These are phyloP conservation scores for Isoperla grammatica DNA, from an alignment of 2,888 invertebrate genomes.

Conservation along the genomic window DNA sequence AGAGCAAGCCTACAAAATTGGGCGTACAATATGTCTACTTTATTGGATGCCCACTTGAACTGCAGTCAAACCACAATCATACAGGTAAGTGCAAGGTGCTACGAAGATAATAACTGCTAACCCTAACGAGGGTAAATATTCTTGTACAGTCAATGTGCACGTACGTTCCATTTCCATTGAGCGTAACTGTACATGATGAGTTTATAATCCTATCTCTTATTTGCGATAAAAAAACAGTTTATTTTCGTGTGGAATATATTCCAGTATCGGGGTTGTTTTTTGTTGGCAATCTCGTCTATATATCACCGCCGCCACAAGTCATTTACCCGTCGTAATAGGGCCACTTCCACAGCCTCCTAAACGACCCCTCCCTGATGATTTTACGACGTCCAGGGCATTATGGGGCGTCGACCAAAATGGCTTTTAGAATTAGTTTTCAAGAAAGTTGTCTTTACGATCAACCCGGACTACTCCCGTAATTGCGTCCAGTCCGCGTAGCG, in stretches of 20 bases:
- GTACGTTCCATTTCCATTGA: no score
- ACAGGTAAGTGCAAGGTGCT: no score
- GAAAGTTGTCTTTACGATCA: conserved; percentile 14
- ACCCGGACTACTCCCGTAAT: conserved; percentile 13
- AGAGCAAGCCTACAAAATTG: no score
- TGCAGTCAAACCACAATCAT: no score
- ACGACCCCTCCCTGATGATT: background rate
- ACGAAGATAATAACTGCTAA: no score
- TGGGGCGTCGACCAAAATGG: conserved; percentile 16
- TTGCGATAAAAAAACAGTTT: conserved; percentile 5
- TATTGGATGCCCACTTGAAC: no score
- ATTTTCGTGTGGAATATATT: conserved; percentile 3
- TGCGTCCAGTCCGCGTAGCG: conserved; percentile 2
- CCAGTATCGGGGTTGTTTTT: conserved; percentile 8
- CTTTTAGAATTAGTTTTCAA: conserved; percentile 17
- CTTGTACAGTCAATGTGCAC: no score
- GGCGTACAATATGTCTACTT: no score
- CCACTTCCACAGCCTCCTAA: background rate
- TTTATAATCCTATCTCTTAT: conserved; percentile 8
- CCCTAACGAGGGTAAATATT: no score
- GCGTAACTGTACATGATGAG: background rate
- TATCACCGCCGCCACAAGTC: conserved; percentile 13
- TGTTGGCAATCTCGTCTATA: background rate
- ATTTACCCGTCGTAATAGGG: conserved; percentile 7
- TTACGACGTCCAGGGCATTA: conserved; percentile 14